Percentiles rank a stretch among this genome's conserved stretches.
Evolutionary conservation across 2,797 vertebrate genomes (phyloP).

Genomic region (Eremophila alpestris): DNA sequence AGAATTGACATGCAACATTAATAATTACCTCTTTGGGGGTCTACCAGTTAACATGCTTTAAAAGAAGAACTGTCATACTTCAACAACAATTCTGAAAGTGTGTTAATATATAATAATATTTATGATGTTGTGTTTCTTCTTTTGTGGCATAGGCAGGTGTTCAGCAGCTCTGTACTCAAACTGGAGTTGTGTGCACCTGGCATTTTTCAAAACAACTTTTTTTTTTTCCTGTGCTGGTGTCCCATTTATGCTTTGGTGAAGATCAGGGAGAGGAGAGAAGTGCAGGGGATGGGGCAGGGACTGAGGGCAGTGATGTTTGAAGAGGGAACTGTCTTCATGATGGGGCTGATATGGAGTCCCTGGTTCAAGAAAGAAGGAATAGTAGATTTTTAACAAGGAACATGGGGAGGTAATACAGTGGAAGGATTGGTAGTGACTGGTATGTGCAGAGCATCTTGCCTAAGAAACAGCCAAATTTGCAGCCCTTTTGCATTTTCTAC

Average conservation of each 20-base stretch:
- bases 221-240: neutral
- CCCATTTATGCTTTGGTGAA: neutral
- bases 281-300: neutral
- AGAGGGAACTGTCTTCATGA: neutral
- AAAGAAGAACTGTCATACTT: neutral
- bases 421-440: neutral
- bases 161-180: neutral
- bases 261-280: neutral
- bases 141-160: neutral
- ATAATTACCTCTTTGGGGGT: neutral
- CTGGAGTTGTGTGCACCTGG: neutral
- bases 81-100: neutral
- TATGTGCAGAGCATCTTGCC: neutral
- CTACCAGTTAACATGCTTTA: neutral
- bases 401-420: too few species aligned
- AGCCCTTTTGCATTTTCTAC: neutral
- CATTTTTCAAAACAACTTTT: neutral
- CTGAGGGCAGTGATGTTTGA: neutral
- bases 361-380: neutral
- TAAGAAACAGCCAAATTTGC: neutral
- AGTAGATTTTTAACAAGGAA: neutral
- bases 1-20: neutral
- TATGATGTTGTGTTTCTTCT: neutral
- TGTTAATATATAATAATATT: fast-evolving
- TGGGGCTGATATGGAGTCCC: fast-evolving